Conservation (phyloP, 2,113 vertebrate genomes). For the Cebus imitator region DNA sequence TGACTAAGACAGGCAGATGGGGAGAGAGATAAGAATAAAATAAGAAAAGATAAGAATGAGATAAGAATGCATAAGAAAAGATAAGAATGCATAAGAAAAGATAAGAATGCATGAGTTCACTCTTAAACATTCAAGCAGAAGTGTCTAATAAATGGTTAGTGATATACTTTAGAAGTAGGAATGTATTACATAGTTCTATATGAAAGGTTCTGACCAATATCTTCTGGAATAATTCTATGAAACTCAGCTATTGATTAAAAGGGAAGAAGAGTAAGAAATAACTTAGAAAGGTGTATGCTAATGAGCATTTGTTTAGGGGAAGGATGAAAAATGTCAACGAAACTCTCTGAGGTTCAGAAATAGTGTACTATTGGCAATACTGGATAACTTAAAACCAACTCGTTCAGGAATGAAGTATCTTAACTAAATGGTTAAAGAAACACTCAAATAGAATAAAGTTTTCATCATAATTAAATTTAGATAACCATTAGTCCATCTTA, state of each 20-base stretch:
- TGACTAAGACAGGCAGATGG: neutral
- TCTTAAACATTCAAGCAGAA: neutral
- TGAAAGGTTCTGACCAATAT: neutral
- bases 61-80: neutral
- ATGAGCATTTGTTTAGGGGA: neutral
- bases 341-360: neutral
- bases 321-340: neutral
- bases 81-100: neutral
- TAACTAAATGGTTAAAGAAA: neutral
- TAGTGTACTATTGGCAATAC: neutral
- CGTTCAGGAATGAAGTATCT: neutral
- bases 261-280: neutral
- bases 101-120: neutral
- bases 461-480: neutral
- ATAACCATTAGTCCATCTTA: neutral
- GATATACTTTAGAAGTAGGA: neutral
- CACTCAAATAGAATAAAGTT: neutral
- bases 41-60: neutral
- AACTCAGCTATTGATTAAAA: neutral
- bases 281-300: neutral
- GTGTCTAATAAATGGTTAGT: neutral
- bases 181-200: neutral
- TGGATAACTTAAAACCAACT: neutral
- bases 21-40: neutral
- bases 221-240: slow-evolving; percentile 9